A percentile compares a stretch with the other conserved stretches of the same genome.
phyloP scores from a whole-genome alignment of 2,113 vertebrate species.

The Salvelinus sp. region DNA sequence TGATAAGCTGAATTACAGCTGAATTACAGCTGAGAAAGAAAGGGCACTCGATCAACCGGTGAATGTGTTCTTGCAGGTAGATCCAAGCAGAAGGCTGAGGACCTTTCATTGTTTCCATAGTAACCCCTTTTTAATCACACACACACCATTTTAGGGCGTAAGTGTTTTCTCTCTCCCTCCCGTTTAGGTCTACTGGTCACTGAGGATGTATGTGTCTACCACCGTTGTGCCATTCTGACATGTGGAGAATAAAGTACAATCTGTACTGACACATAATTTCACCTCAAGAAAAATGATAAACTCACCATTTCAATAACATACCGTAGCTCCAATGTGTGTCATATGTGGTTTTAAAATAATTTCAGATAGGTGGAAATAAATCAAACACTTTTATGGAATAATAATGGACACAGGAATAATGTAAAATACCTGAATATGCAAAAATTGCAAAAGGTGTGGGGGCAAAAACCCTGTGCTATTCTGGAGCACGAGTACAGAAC shows the following conservation, averaged over 20 bases:
- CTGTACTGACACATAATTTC: not conserved
- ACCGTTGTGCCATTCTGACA: not conserved
- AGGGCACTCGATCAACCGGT: constrained; percentile 34
- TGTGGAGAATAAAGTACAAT: not conserved
- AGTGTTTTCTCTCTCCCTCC: constrained; percentile 51
- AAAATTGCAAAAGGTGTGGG: not conserved
- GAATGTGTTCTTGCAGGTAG: constrained; percentile 33
- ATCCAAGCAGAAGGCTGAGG: constrained; percentile 44
- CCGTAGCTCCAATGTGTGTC: no score
- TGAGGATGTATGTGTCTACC: constrained; percentile 50
- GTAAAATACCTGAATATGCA: not conserved
- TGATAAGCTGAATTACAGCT: not conserved
- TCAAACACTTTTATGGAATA: no score
- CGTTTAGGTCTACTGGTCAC: constrained; percentile 56
- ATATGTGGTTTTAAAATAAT: no score
- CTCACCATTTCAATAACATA: no score
- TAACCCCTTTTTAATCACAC: constrained; percentile 62
- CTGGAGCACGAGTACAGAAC: no score
- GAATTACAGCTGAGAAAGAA: no score
- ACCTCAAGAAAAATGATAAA: not conserved
- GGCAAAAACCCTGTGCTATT: no score
- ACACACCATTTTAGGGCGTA: constrained; percentile 49
- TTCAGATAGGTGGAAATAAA: no score
- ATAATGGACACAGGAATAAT: no score
- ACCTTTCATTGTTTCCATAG: constrained; percentile 75